A percentile compares a stretch with the other conserved stretches of the same genome.
These are phyloP conservation scores for Trichechus manatus DNA, from an alignment of 2,113 vertebrate species.

Conservation along the genomic window DNA sequence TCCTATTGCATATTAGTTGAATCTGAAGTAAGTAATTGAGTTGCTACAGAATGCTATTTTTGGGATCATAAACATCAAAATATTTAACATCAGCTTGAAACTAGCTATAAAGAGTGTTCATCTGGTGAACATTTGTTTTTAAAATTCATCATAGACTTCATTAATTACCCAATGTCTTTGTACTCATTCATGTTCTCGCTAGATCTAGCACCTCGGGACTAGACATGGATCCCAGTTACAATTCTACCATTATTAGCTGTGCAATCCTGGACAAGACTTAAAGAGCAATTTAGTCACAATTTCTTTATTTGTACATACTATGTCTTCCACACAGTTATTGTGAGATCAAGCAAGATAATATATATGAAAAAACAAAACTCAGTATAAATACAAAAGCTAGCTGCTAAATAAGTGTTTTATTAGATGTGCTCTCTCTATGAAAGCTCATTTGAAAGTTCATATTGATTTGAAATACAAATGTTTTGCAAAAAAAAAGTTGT, in stretches of 20 bases:
- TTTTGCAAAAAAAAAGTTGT: background rate
- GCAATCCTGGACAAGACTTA: background rate
- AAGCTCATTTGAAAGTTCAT: background rate
- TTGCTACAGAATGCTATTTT: background rate
- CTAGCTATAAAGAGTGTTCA: background rate
- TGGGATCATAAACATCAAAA: background rate
- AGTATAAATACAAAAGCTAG: background rate
- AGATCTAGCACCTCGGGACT: background rate
- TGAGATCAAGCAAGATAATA: background rate
- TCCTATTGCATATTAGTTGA: background rate
- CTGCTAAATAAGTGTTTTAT: background rate
- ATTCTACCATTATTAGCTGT: conserved; percentile 11
- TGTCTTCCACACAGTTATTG: background rate
- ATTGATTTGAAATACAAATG: conserved; percentile 23
- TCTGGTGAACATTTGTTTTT: background rate
- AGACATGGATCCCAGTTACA: background rate
- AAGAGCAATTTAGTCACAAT: conserved; percentile 41
- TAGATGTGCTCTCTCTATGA: background rate
- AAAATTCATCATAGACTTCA: conserved; percentile 21
- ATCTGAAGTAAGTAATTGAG: background rate
- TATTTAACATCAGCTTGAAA: background rate
- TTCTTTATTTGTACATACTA: conserved; percentile 43
- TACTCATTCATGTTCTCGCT: background rate
- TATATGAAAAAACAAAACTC: conserved; percentile 32
- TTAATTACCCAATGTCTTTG: background rate